Conservation (phyloP, 2,113 vertebrate species). For the Cryptomyrus ogoouensis region DNA sequence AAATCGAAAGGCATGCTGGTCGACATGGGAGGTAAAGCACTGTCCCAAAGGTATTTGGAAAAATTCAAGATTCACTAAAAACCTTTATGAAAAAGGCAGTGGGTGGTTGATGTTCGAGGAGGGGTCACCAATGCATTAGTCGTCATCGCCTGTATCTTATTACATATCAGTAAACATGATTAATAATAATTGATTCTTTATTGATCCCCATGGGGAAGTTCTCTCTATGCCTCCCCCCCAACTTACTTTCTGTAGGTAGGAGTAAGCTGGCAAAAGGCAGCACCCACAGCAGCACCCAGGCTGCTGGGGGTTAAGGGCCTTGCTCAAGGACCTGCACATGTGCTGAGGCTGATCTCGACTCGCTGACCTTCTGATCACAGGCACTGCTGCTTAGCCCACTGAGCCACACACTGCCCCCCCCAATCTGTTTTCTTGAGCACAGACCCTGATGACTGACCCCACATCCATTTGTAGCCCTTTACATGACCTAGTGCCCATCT, state of each 20-base stretch:
- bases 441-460: neutral
- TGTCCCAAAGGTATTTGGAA: neutral
- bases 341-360: too few relatives aligned
- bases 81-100: neutral
- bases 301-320: too few relatives aligned
- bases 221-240: too few relatives aligned
- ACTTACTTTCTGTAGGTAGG: too few relatives aligned
- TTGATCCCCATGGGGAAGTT: too few relatives aligned
- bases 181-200: neutral
- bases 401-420: neutral
- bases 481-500: neutral
- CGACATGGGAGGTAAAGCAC: conserved; percentile 16
- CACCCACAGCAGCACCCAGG: too few relatives aligned
- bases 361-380: neutral
- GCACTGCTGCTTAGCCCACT: too few relatives aligned
- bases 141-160: neutral
- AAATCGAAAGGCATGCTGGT: conserved; percentile 36
- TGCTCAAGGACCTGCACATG: too few relatives aligned
- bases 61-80: neutral
- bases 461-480: neutral
- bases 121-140: neutral
- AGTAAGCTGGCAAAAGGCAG: too few relatives aligned
- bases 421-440: neutral
- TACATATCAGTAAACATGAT: neutral
- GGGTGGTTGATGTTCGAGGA: neutral